Evolutionary conservation across 2,888 invertebrate genomes (phyloP), one percentile per base, ranked within the genome.

Genomic region (Chrysomela aeneicollis): DNA sequence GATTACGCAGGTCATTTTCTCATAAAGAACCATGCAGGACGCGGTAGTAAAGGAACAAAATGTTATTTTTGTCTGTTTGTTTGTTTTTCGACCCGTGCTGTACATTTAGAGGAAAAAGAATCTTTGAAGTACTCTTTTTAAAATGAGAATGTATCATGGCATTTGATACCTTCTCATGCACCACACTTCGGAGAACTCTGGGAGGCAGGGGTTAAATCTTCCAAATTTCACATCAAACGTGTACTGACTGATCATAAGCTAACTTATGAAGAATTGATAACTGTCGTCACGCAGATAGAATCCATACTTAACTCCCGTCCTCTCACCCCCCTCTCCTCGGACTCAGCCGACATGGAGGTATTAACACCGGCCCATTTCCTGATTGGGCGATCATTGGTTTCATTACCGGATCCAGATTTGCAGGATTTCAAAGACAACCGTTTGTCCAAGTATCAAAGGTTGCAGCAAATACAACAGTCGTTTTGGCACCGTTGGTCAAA

Each of bases 241-340:
- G 63, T 76, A 1, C 19, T 75, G 10, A 74, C 74, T 0, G 63
- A 69, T 22, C 15, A 55, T 1, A 55, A 55, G 2, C 52, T 78
- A 4, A 79, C 71, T 3, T 76, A 66, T 60, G 78, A 80, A 64
- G 76, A 80, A 50, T 68, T 78, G 57, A 35, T 54, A 18, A 79
- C 78, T 1, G 15, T 78, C 12, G 18, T 77, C 0, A 64, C 52
- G 17, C 75, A 77, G 59, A 76, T 80, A 12, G 77, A 81, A 65
- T 71, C 75, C 0, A 65, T 74, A 35, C 60, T 79, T 30, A 80
- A 79, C 64, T 79, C 76, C 1, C 52, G 79, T 35, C 79, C 78
- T 3, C 58, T 80, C 5, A 66, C 63, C 9, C 70, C 75, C 0
- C 6, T 77, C 4, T 72, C 73, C 0, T 35, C 52, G 17, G 74